Conservation (phyloP, 2,888 invertebrate species). For the Himalopsyche kuldschensis region DNA sequence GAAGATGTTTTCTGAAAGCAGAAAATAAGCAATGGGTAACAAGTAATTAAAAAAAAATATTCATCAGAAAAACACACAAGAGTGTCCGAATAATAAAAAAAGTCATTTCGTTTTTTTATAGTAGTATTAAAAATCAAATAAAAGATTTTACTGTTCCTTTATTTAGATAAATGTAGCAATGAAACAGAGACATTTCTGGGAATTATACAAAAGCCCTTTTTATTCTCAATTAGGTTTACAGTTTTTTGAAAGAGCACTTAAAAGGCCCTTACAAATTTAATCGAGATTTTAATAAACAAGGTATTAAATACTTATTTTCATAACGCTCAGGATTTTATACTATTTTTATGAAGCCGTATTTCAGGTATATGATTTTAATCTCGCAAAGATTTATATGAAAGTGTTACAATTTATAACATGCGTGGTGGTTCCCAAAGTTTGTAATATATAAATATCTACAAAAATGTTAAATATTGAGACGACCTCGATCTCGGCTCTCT, state of each 20-base stretch:
- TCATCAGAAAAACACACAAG: background rate
- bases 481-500: too few species aligned
- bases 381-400: background rate
- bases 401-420: too few species aligned
- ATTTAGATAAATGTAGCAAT: background rate
- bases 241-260: background rate
- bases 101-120: background rate
- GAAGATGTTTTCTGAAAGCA: too few species aligned
- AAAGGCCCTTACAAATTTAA: background rate
- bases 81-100: background rate
- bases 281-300: background rate
- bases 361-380: background rate
- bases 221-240: background rate
- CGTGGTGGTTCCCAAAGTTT: too few species aligned
- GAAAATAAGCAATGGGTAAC: background rate
- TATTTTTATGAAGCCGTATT: background rate
- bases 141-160: background rate
- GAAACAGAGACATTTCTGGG: background rate
- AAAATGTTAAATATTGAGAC: too few species aligned
- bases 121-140: background rate
- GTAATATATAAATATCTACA: too few species aligned
- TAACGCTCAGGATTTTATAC: background rate
- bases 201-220: background rate
- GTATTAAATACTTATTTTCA: background rate
- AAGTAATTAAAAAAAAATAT: background rate